A percentile compares a stretch with the other conserved stretches of the same genome.
Conservation (phyloP, 2,113 vertebrate genomes). For the Leptobrachium ailaonicum region DNA sequence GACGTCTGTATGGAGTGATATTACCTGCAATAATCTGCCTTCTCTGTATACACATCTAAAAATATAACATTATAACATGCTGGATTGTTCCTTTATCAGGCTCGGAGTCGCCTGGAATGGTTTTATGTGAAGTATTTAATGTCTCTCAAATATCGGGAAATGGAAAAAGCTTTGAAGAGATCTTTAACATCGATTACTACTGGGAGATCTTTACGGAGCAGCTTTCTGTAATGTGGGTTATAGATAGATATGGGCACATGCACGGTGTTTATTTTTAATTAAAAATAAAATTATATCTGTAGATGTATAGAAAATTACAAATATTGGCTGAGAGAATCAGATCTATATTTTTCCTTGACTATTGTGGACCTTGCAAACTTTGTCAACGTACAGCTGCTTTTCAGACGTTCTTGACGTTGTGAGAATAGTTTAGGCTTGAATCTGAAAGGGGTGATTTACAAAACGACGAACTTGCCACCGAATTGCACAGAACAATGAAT, state of each 20-base stretch:
- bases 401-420: too few relatives aligned
- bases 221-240: slow-evolving; percentile 6
- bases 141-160: not conserved
- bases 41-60: not conserved
- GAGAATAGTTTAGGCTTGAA: too few relatives aligned
- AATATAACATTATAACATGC: not conserved
- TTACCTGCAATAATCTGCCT: not conserved
- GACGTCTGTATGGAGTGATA: slow-evolving; percentile 1
- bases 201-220: not conserved
- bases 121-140: not conserved
- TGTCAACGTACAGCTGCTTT: too few relatives aligned
- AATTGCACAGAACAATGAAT: too few relatives aligned
- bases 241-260: not conserved
- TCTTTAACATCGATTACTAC: slow-evolving; percentile 5
- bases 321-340: too few relatives aligned
- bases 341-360: too few relatives aligned
- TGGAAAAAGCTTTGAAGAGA: not conserved
- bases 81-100: not conserved
- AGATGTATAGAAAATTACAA: too few relatives aligned
- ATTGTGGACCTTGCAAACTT: too few relatives aligned
- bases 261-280: too few relatives aligned
- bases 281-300: too few relatives aligned
- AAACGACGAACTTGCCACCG: too few relatives aligned
- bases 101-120: not conserved
- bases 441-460: too few relatives aligned